These are phyloP conservation scores for Falco rusticolus DNA, from an alignment of 2,797 vertebrate species.

Conservation along the genomic window DNA sequence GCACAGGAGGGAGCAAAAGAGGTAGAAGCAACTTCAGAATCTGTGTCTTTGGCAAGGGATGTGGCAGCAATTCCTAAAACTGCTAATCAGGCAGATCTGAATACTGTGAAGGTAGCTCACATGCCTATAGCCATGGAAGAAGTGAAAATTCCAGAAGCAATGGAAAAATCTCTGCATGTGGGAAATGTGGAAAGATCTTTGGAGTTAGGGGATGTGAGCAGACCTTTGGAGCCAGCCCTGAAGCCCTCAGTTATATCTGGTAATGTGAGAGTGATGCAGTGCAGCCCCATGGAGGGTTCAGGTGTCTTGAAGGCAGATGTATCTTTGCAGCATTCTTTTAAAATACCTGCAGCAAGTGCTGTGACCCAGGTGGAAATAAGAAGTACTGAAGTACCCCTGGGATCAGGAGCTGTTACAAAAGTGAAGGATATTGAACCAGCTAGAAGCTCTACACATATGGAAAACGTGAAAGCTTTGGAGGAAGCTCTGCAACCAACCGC, in stretches of 20 bases:
- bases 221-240: not conserved
- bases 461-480: not conserved
- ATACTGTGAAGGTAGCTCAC: not conserved
- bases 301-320: not conserved
- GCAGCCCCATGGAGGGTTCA: not conserved
- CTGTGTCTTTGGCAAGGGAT: not conserved
- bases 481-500: not conserved
- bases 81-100: not conserved
- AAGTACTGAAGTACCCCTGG: constrained; percentile 13
- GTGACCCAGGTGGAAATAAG: not conserved
- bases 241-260: not conserved
- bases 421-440: not conserved
- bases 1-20: not conserved
- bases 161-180: not conserved
- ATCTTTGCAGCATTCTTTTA: not conserved
- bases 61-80: not conserved
- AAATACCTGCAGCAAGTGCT: not conserved
- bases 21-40: not conserved
- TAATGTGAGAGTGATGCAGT: not conserved
- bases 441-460: not conserved
- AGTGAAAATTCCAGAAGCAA: constrained; percentile 14
- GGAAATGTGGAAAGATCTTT: not conserved
- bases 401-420: not conserved
- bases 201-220: not conserved
- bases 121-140: not conserved